phyloP scores from a whole-genome alignment of 2,888 invertebrate genomes.

The Abscondita cerata region DNA sequence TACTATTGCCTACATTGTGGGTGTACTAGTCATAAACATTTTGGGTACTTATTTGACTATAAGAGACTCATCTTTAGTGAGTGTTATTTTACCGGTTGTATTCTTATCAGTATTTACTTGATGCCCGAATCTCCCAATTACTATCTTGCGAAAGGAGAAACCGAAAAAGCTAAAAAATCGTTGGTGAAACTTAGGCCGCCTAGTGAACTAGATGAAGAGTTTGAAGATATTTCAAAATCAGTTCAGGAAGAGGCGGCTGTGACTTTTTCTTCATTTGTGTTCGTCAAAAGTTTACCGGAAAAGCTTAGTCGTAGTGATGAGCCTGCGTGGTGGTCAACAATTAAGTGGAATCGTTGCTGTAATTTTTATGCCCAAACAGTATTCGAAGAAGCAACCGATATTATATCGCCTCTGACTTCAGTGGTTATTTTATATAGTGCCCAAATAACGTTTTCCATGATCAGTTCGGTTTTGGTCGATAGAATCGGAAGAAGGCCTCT shows the following conservation, averaged over 20 bases:
- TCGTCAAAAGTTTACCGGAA: conserved; percentile 64
- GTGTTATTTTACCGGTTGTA: not conserved
- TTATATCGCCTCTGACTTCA: conserved; percentile 60
- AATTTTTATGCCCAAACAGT: conserved; percentile 67
- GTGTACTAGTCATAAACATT: not conserved
- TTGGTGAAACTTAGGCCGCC: conserved; percentile 2
- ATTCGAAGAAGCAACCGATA: conserved; percentile 57
- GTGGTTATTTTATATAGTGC: conserved; percentile 64
- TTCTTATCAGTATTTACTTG: not conserved
- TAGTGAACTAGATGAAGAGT: not conserved
- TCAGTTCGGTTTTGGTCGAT: conserved; percentile 66
- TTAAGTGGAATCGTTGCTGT: conserved; percentile 67
- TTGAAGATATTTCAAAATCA: not conserved
- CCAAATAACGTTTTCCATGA: conserved; percentile 63
- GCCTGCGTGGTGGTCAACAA: conserved; percentile 66
- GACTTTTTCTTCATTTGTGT: conserved; percentile 60
- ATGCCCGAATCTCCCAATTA: conserved; percentile 18
- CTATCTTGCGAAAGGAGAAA: conserved; percentile 5
- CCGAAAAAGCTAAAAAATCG: not conserved
- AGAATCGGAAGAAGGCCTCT: conserved; percentile 68
- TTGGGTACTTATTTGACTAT: not conserved
- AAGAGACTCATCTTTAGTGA: not conserved
- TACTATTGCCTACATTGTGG: not conserved
- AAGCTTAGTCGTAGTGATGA: conserved; percentile 66
- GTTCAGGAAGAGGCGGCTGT: no score